Conservation (phyloP, 2,113 vertebrate genomes). For the Amblyopsis rosae region DNA sequence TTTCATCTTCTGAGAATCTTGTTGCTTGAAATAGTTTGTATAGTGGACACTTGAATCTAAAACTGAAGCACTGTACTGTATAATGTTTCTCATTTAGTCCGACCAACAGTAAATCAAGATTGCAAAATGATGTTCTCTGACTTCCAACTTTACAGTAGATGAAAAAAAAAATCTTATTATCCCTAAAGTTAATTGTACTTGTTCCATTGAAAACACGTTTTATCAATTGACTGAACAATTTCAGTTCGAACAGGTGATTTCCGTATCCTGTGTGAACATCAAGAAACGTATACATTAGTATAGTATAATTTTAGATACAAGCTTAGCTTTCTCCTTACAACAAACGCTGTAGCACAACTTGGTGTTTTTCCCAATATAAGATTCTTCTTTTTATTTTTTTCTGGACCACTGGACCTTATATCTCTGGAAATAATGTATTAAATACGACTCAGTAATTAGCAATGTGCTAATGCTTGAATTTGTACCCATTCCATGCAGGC, state of each 20-base stretch:
- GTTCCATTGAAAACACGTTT: conserved; percentile 2
- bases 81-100: too few relatives aligned
- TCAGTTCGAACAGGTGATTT: background rate
- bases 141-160: background rate
- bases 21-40: too few relatives aligned
- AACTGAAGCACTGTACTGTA: too few relatives aligned
- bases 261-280: conserved; percentile 15
- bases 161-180: background rate
- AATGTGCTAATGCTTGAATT: conserved; percentile 71
- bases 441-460: conserved; percentile 69
- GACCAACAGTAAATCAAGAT: background rate
- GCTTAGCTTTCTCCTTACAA: conserved; percentile 5
- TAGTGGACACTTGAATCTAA: too few relatives aligned
- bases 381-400: conserved; percentile 37
- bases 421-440: conserved; percentile 70
- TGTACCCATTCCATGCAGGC: conserved; percentile 57
- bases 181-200: background rate
- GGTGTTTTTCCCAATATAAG: conserved; percentile 43
- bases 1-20: too few relatives aligned
- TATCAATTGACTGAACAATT: background rate
- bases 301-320: conserved; percentile 24
- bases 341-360: conserved; percentile 34
- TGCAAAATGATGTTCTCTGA: background rate
- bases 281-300: conserved; percentile 5
- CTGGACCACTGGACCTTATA: conserved; percentile 55